Percentiles rank a stretch among this genome's conserved stretches.
These are phyloP conservation scores for Caerostris extrusa DNA, from an alignment of 1,140 invertebrate species.

Conservation along the genomic window DNA sequence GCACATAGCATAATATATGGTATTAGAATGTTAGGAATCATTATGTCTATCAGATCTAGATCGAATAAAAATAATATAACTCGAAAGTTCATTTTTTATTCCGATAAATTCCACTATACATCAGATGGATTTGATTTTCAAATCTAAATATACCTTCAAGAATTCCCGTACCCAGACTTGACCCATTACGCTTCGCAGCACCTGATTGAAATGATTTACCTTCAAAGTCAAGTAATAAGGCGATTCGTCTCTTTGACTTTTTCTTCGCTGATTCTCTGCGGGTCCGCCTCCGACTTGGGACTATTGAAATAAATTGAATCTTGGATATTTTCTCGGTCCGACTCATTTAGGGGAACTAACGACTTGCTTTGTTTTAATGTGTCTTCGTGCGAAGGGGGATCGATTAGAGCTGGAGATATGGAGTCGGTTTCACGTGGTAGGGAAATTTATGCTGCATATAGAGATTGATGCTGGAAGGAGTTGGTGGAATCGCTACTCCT, in stretches of 20 bases:
- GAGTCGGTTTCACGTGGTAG: conserved; percentile 27
- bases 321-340: conserved; percentile 54
- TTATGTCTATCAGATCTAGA: too few relatives aligned
- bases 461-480: conserved; percentile 42
- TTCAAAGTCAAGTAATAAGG: conserved; percentile 60
- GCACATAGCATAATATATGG: too few relatives aligned
- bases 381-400: conserved; percentile 26
- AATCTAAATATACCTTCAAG: not conserved
- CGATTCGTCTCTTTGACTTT: conserved; percentile 49
- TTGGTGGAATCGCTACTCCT: not conserved
- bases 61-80: too few relatives aligned
- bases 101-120: too few relatives aligned
- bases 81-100: too few relatives aligned
- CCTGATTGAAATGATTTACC: conserved; percentile 67
- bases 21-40: too few relatives aligned
- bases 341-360: conserved; percentile 63
- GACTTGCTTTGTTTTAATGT: conserved; percentile 67
- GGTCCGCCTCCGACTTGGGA: conserved; percentile 4
- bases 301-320: conserved; percentile 75
- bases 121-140: not conserved
- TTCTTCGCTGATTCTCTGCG: not conserved
- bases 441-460: conserved; percentile 41
- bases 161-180: not conserved
- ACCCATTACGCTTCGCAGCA: not conserved
- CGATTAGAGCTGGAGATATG: conserved; percentile 51